These are phyloP conservation scores for Hirudo medicinalis DNA, from an alignment of 1,140 invertebrate genomes.

Conservation along the genomic window DNA sequence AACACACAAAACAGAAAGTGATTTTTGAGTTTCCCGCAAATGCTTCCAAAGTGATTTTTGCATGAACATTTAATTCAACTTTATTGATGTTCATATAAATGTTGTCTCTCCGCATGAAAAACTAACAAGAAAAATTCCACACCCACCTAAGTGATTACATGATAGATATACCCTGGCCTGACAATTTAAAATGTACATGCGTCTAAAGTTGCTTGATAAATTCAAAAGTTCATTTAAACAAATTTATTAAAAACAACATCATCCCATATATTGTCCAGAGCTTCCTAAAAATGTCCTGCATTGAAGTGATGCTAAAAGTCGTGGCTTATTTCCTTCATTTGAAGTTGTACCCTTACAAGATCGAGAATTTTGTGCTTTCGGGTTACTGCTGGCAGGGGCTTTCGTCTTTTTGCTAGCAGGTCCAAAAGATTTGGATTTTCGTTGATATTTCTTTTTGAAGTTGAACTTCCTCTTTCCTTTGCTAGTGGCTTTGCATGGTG, in stretches of 20 bases:
- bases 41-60: too few species aligned
- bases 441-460: neutral
- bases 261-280: neutral
- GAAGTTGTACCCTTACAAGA: neutral
- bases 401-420: constrained; percentile 1
- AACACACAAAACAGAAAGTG: too few species aligned
- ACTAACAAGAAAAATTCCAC: too few species aligned
- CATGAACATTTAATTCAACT: too few species aligned
- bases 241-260: neutral
- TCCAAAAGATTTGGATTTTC: neutral
- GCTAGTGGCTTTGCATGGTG: neutral
- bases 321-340: neutral
- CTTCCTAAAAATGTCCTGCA: constrained; percentile 10
- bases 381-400: neutral
- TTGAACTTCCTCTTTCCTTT: constrained; percentile 6
- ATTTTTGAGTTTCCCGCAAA: too few species aligned
- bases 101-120: too few species aligned
- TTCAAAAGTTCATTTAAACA: too few species aligned
- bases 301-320: neutral
- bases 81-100: too few species aligned
- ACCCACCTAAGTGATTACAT: too few species aligned
- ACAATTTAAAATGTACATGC: too few species aligned
- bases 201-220: too few species aligned
- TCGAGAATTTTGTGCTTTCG: neutral
- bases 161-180: too few species aligned